Percentiles rank a stretch among this genome's conserved stretches.
phyloP scores from a whole-genome alignment of 2,113 vertebrate genomes.

The Budorcas taxicolor region DNA sequence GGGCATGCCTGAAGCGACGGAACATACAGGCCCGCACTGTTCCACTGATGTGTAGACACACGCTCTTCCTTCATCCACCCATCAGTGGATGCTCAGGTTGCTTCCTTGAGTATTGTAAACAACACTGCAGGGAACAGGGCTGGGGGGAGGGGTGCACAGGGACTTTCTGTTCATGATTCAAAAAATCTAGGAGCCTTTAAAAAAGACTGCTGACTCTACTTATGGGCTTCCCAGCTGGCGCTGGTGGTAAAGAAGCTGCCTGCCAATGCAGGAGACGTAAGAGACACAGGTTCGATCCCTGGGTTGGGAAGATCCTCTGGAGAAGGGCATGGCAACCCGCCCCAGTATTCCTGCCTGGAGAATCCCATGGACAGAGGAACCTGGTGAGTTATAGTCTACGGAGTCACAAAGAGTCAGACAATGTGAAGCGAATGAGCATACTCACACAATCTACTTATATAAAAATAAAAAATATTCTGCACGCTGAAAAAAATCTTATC shows the following conservation, averaged over 20 bases:
- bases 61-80: neutral
- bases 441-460: neutral
- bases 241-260: neutral
- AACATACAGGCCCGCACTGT: rapidly evolving
- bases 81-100: neutral
- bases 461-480: neutral
- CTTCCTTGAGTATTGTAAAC: neutral
- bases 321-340: neutral
- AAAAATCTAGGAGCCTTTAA: neutral
- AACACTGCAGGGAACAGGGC: rapidly evolving
- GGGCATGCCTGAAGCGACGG: neutral
- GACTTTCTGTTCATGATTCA: neutral
- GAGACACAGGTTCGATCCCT: neutral
- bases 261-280: neutral
- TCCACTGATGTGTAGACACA: too few species aligned
- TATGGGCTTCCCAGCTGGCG: neutral
- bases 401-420: neutral
- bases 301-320: neutral
- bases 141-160: neutral
- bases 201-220: neutral
- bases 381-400: neutral
- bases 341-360: neutral
- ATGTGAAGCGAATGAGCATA: neutral
- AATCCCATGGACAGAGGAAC: neutral
- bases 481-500: too few species aligned